These are phyloP conservation scores for Chrysodeixis includens DNA, from an alignment of 2,888 invertebrate genomes.

Conservation along the genomic window DNA sequence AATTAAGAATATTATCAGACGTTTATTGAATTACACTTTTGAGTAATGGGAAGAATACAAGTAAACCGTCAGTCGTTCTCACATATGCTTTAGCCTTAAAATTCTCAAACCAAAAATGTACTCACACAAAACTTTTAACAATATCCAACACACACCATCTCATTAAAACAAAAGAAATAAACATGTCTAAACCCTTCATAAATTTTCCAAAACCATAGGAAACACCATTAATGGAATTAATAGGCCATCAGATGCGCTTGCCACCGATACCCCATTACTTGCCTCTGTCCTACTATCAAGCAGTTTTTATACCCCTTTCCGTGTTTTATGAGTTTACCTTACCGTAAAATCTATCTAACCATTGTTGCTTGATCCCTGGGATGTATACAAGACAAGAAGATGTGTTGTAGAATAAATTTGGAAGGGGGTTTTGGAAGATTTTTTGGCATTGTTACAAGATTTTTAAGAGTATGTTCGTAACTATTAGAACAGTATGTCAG, in stretches of 20 bases:
- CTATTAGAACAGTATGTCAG: no score
- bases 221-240: conserved; percentile 43
- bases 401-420: not conserved
- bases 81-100: no score
- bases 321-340: conserved; percentile 59
- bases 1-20: no score
- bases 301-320: conserved; percentile 63
- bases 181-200: not conserved
- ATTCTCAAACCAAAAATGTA: no score
- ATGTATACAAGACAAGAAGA: conserved; percentile 22
- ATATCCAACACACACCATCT: not conserved
- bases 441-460: no score
- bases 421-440: no score
- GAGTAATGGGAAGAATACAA: no score
- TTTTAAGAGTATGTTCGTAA: not conserved
- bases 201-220: conserved; percentile 20
- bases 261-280: conserved; percentile 36
- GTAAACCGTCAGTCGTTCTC: no score
- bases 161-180: not conserved
- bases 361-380: conserved; percentile 37
- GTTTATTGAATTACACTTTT: no score
- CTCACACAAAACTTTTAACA: not conserved
- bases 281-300: conserved; percentile 44
- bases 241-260: conserved; percentile 31
- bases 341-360: conserved; percentile 55